Evolutionary conservation across 2,113 vertebrate genomes (phyloP), one percentile per base, ranked within the genome.

Genomic region (Zosterops hypoxanthus): DNA sequence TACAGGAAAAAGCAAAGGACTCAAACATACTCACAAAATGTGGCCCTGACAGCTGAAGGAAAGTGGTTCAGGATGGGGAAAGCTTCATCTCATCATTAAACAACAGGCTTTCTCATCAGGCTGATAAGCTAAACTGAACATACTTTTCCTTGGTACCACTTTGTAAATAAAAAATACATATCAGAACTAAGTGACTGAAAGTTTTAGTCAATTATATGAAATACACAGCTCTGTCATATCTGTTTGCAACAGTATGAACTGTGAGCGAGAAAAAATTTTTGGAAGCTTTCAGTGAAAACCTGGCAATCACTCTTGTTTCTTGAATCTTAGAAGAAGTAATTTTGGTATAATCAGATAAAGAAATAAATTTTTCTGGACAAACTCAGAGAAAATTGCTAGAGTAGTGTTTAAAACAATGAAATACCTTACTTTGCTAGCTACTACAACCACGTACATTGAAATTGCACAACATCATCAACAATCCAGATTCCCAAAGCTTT

Each of bases 21-120:
- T 94, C 29, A 26, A 86, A 29, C 28, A 47, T 5, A 82, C 61
- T 82, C 71, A 46, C 29, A 96, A 94, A 64, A 63, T 12, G 19
- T 66, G 46, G 18, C 86, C 96, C 88, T 96, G 57, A n/a, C 82
- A 91, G 76, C 64, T 90, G 50, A 69, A 89, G 76, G 73, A 68
- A 34, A 73, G 34, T 31, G 50, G 25, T 56, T 91, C 73, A 60
- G 76, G 77, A 88, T 42, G 46, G 39, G 36, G 42, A 95, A 81
- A 41, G 76, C 82, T 87, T 93, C 33, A 79, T 60, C 41, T 41
- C 55, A 9, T 33, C 86, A 46, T 49, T 52, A 61, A 76, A 88
- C n/a, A 92, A 41, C 0, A 90, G 73, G 46, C 59, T 76, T n/a
- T 80, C 63, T 72, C 44, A 80, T 46, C 50, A 73, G 64, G 46